A percentile compares a stretch with the other conserved stretches of the same genome.
phyloP scores from a whole-genome alignment of 2,113 vertebrate species.

The Clinocottus analis region DNA sequence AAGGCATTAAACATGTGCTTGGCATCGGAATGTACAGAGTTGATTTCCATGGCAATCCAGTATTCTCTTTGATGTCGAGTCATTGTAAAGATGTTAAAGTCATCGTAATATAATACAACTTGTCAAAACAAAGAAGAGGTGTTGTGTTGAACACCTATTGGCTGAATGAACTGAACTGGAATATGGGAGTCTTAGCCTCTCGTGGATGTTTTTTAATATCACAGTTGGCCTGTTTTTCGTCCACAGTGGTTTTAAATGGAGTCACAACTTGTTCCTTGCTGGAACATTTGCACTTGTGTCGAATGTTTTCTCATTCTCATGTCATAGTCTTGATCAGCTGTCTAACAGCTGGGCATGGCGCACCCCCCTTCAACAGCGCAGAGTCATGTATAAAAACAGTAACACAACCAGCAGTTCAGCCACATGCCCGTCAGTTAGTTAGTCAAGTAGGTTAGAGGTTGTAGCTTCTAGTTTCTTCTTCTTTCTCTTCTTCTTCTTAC shows the following conservation, averaged over 20 bases:
- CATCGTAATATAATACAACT: not conserved
- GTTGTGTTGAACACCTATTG: not conserved
- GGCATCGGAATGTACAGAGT: not conserved
- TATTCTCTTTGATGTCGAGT: not conserved
- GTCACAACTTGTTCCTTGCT: not conserved
- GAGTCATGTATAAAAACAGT: too few species aligned
- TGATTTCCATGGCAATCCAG: not conserved
- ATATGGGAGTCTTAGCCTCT: not conserved
- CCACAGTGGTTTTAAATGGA: not conserved
- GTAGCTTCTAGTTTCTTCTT: too few species aligned
- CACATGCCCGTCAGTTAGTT: too few species aligned
- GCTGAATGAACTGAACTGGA: not conserved
- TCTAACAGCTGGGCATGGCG: too few species aligned
- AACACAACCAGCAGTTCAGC: too few species aligned
- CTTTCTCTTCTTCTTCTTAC: too few species aligned
- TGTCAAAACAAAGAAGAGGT: not conserved
- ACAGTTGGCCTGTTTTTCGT: not conserved
- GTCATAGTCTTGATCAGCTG: too few species aligned
- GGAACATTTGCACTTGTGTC: not conserved
- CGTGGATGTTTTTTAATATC: not conserved
- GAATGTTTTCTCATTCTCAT: too few species aligned
- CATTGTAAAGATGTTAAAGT: not conserved
- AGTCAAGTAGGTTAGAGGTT: too few species aligned
- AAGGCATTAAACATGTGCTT: conserved; percentile 14
- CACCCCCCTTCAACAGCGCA: too few species aligned